These are phyloP conservation scores for Zhuqinia jingwanae DNA, from an alignment of 2,888 invertebrate genomes.

Conservation along the genomic window DNA sequence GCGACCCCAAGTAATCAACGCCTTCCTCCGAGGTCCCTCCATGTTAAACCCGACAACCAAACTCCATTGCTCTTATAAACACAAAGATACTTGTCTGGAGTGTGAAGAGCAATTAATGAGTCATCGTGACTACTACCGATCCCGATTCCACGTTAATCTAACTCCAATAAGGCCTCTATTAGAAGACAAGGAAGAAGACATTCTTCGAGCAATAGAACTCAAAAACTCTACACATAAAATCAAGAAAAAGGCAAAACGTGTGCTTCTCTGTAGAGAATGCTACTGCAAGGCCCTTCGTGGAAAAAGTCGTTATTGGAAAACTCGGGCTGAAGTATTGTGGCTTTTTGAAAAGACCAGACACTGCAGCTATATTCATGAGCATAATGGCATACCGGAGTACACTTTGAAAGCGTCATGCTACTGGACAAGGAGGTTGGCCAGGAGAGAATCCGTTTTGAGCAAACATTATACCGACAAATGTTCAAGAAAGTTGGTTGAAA, in stretches of 20 bases:
- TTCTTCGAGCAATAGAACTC: not conserved
- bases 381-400: conserved; percentile 59
- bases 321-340: conserved; percentile 20
- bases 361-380: conserved; percentile 66
- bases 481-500: conserved; percentile 34
- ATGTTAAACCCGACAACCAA: conserved; percentile 39
- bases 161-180: not conserved
- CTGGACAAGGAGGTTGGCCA: conserved; percentile 28
- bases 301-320: conserved; percentile 55
- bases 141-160: not conserved
- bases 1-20: conserved; percentile 11
- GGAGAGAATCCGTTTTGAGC: conserved; percentile 55
- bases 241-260: conserved; percentile 11
- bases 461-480: conserved; percentile 56
- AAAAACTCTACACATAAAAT: not conserved
- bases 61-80: conserved; percentile 52
- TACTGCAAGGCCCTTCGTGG: conserved; percentile 66
- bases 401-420: conserved; percentile 58
- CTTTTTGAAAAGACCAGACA: conserved; percentile 69
- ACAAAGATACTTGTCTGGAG: conserved; percentile 47
- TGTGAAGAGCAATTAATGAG: conserved; percentile 30
- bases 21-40: conserved; percentile 47
- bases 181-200: not conserved
- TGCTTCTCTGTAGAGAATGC: conserved; percentile 58
- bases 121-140: conserved; percentile 47